Percentiles rank a stretch among this genome's conserved stretches.
Conservation (phyloP, 2,113 vertebrate genomes). For the Notarius quadriscutis region DNA sequence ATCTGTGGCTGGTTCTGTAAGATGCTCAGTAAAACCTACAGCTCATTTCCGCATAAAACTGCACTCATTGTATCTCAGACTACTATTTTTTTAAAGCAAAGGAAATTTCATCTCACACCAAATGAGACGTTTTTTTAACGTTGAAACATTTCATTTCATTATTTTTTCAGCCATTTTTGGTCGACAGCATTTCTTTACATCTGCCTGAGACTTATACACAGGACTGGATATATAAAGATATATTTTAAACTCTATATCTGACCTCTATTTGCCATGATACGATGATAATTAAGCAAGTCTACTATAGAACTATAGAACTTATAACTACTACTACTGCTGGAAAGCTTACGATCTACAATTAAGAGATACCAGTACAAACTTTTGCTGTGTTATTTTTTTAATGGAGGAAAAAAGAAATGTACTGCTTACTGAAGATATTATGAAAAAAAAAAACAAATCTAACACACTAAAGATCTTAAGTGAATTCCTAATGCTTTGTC, state of each 20-base stretch:
- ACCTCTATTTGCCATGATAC: neutral
- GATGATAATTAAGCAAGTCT: neutral
- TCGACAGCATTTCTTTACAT: too few species aligned
- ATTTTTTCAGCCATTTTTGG: too few species aligned
- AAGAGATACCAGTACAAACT: neutral
- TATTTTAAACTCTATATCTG: neutral
- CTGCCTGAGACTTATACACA: too few species aligned
- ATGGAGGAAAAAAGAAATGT: neutral
- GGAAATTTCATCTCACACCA: too few species aligned
- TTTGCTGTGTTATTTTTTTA: neutral
- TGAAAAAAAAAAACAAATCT: too few species aligned
- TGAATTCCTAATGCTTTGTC: neutral
- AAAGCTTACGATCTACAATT: neutral
- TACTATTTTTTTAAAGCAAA: too few species aligned
- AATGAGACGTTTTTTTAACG: too few species aligned
- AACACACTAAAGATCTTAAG: neutral
- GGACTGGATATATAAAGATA: neutral
- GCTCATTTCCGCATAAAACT: too few species aligned
- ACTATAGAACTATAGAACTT: neutral
- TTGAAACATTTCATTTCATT: too few species aligned
- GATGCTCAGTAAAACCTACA: too few species aligned
- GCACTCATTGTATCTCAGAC: too few species aligned
- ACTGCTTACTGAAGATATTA: neutral
- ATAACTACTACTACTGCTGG: neutral
- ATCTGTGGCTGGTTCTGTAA: too few species aligned